phyloP scores from a whole-genome alignment of 2,888 invertebrate genomes.

The Blastobasis adustella region DNA sequence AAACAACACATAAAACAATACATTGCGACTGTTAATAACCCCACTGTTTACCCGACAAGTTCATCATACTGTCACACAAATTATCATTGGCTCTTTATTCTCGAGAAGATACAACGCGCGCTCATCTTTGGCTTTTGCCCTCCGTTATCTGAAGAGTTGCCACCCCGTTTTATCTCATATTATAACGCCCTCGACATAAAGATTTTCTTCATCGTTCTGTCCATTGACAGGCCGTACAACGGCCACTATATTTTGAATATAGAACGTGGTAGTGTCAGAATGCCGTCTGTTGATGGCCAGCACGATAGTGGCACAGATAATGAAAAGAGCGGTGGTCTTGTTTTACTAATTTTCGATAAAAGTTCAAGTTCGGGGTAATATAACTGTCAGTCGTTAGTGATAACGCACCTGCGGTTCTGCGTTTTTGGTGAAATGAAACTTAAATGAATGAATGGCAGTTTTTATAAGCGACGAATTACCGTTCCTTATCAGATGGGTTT shows the following conservation, averaged over 20 bases:
- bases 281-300: no score
- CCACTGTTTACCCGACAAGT: conserved; percentile 49
- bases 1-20: conserved; percentile 13
- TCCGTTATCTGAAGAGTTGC: conserved; percentile 53
- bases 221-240: conserved; percentile 34
- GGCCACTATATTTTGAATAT: background rate
- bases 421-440: no score
- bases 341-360: no score
- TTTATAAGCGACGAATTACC: no score
- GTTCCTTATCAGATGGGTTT: no score
- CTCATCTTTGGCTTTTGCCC: conserved; percentile 63
- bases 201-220: conserved; percentile 36
- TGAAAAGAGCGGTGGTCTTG: no score
- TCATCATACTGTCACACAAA: conserved; percentile 55
- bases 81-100: conserved; percentile 44
- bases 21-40: conserved; percentile 24
- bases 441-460: no score
- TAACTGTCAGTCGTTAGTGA: no score
- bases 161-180: conserved; percentile 50
- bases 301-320: no score
- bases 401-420: no score
- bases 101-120: conserved; percentile 7
- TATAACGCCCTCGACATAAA: conserved; percentile 42
- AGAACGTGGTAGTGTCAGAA: background rate
- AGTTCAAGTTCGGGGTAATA: no score